Evolutionary conservation across 2,797 vertebrate species (phyloP).

Genomic region (Lagocephalus sceleratus): DNA sequence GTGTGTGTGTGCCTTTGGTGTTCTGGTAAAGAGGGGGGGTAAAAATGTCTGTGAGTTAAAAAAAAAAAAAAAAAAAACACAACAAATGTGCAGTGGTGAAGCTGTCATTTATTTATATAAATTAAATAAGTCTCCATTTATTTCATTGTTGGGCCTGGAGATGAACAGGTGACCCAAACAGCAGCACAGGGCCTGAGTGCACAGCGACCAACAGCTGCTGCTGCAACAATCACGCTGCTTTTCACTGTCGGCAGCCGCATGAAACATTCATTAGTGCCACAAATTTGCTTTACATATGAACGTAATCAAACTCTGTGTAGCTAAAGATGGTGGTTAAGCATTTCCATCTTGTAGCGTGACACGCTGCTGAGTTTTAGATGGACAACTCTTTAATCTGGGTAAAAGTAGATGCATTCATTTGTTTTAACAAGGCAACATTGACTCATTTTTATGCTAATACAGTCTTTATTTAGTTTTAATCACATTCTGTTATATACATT

Average conservation of each 20-base stretch:
- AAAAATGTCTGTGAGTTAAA: not conserved
- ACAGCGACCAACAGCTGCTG: slow-evolving; percentile 1
- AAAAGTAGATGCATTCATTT: too few relatives aligned
- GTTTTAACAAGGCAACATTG: too few relatives aligned
- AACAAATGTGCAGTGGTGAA: not conserved
- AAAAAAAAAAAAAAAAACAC: not conserved
- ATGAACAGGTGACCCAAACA: not conserved
- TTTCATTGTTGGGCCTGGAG: not conserved
- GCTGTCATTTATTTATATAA: not conserved
- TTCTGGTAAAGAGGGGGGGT: too few relatives aligned
- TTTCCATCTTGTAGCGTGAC: too few relatives aligned
- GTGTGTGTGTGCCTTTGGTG: not conserved
- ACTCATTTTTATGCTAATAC: too few relatives aligned
- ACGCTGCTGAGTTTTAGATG: too few relatives aligned
- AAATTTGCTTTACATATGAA: not conserved
- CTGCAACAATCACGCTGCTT: not conserved
- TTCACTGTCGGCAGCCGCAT: not conserved
- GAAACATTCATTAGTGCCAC: too few relatives aligned
- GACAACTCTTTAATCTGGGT: too few relatives aligned
- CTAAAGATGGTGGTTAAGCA: too few relatives aligned
- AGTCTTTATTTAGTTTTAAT: too few relatives aligned
- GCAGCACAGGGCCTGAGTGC: not conserved
- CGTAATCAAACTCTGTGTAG: not conserved
- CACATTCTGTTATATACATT: too few relatives aligned
- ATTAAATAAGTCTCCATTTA: not conserved